Base-by-base conservation (phyloP, 2,113 vertebrate species). In the Sakesphorus luctuosus region DNA sequence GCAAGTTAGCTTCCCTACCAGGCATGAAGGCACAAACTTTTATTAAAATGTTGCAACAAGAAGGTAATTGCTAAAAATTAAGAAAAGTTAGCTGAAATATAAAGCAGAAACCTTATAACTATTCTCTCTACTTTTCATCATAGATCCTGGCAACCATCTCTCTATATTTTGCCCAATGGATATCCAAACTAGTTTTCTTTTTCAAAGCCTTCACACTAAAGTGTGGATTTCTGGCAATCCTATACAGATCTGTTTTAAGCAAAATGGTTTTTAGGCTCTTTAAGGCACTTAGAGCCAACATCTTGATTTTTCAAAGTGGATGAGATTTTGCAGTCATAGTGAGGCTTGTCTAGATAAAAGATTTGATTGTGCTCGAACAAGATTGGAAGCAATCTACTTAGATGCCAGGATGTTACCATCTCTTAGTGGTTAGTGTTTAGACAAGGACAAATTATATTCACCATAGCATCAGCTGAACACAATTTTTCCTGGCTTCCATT, bases 1-100 rank as follows among this genome's bases (percentile, higher is more conserved):
- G 98, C 98, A 91, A 98, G 95, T 97, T 89, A 91, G 96, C 96
- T 97, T 97, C 97, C 98, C 97, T 95, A 95, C 96, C 84, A 97
- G 97, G 95, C 97, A 95, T 93, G 96, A 94, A 97, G 95, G 86
- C 96, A 91, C 46, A 94, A 83, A 92, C 86, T 94, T 97, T 93
- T 95, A 97, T 97, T 97, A 97, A 97, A 98, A 98, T 97, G 96
- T 96, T 98, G 97, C 87, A 93, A 91, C 87, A 97, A 97, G 97
- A 94, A 97, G 95, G 97, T 97, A 96, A 97, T 97, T 97, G 89
- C 73, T 95, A 93, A 87, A 94, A 95, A 96, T 97, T 96, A 97
- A 93, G 93, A 89, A 96, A 62, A 92, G 90, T 94, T 89, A 58
- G 49, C 65, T 87, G 82, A 92, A 97, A 97, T 74, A 72, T 80